Conservation (phyloP, 2,888 invertebrate species). For the Myathropa florea region DNA sequence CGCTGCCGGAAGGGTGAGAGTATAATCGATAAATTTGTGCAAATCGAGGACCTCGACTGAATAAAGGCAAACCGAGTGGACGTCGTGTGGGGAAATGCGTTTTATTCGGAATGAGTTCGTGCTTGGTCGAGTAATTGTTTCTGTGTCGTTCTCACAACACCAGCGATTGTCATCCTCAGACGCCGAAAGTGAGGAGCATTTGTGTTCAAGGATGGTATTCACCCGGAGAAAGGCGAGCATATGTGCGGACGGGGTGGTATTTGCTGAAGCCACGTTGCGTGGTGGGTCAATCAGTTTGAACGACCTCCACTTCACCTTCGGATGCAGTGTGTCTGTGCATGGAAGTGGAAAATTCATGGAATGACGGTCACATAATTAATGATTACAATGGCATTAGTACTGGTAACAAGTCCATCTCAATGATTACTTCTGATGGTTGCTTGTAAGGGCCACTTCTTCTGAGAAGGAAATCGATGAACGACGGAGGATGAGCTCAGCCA, state of each 20-base stretch:
- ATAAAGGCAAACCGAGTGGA: background rate
- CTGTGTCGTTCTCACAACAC: background rate
- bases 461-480: too few species aligned
- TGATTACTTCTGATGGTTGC: background rate
- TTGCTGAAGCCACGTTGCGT: too few species aligned
- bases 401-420: background rate
- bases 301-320: background rate
- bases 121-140: background rate
- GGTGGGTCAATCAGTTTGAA: background rate
- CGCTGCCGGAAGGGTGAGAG: conserved; percentile 36
- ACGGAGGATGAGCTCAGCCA: too few species aligned
- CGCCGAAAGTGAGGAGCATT: background rate
- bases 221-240: too few species aligned
- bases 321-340: background rate
- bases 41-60: conserved; percentile 15
- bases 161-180: background rate
- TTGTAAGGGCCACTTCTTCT: too few species aligned
- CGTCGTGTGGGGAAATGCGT: background rate
- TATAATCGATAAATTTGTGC: conserved; percentile 49
- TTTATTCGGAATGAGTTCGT: background rate
- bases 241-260: too few species aligned
- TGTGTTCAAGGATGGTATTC: too few species aligned
- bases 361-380: background rate
- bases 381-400: background rate
- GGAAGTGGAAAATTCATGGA: background rate